phyloP scores from a whole-genome alignment of 2,113 vertebrate species.

The Paralichthys olivaceus region DNA sequence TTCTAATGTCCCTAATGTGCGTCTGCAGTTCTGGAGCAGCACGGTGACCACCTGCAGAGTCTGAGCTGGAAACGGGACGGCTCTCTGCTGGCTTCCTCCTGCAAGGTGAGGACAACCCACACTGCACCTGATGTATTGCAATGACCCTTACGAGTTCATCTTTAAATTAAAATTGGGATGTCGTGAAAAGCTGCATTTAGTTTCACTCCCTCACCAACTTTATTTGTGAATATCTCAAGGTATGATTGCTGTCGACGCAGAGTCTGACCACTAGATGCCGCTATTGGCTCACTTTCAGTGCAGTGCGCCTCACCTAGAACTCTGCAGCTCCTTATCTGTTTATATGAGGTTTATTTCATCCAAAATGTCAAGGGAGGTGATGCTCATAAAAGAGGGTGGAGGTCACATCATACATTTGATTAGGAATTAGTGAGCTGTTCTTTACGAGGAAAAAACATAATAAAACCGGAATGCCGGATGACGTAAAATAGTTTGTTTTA shows the following conservation, averaged over 20 bases:
- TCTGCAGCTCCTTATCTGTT: conserved; percentile 11
- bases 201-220: neutral
- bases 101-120: conserved; percentile 81
- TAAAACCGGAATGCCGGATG: conserved; percentile 19
- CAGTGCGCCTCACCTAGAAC: neutral
- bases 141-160: too few relatives aligned
- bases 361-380: conserved; percentile 35
- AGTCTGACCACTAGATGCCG: conserved; percentile 67
- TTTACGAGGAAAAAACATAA: conserved; percentile 6
- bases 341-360: conserved; percentile 28
- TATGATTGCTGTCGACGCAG: conserved; percentile 33
- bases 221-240: too few relatives aligned
- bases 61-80: conserved; percentile 91
- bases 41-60: conserved; percentile 89
- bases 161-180: neutral
- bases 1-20: conserved; percentile 19
- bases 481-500: conserved; percentile 43
- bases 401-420: conserved; percentile 22
- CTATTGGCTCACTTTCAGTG: conserved; percentile 26
- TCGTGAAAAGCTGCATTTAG: neutral
- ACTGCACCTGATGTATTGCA: neutral
- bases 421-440: conserved; percentile 10
- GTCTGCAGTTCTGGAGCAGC: conserved; percentile 85
- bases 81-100: conserved; percentile 87
- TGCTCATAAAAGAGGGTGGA: conserved; percentile 47